Evolutionary conservation across 2,888 invertebrate genomes (phyloP), one percentile per base, ranked within the genome.

Genomic region (Bruchidius siliquastri): DNA sequence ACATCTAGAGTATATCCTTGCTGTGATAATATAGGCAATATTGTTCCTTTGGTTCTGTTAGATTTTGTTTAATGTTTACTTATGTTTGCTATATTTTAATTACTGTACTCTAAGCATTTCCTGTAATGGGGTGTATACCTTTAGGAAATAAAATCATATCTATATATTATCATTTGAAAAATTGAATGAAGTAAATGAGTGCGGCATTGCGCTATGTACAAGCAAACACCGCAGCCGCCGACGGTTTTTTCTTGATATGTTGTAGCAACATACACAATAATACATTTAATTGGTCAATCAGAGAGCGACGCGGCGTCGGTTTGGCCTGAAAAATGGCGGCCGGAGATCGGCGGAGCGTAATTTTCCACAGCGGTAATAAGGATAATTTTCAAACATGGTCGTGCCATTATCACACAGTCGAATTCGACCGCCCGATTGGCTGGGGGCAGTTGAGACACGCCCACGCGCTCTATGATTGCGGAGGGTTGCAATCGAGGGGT

Each of bases 381-480:
- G 84, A 85, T 84, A 85, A 85, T 85, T 85, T 85, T 85, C 85
- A 85, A 85, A 85, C 83, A 85, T 85, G 85, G 85, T 84, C 69
- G 71, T 49, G 49, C 49, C 49, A 49, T 49, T 49, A 49, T 49
- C 49, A 49, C 49, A 49, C 49, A 49, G 49, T 49, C 49, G 49
- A 49, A 49, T 8, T 1, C 18, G 49, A 49, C 18, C 49, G 49
- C 18, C 49, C 49, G 26, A 49, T 49, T 49, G 49, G 49, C 49
- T 49, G 49, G 18, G 10, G 49, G 49, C 49, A 13, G 10, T 13
- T 3, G 49, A 18, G 49, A 49, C 49, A 49, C 49, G 49, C 49
- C 49, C 18, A 49, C 49, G 49, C 49, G 49, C 18, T 49, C 49
- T 49, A 49, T 49, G 49, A 49, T 49, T 49, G 49, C 49, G 49